These are phyloP conservation scores for Cavia aperea DNA, from an alignment of 2,113 vertebrate species.

Conservation along the genomic window DNA sequence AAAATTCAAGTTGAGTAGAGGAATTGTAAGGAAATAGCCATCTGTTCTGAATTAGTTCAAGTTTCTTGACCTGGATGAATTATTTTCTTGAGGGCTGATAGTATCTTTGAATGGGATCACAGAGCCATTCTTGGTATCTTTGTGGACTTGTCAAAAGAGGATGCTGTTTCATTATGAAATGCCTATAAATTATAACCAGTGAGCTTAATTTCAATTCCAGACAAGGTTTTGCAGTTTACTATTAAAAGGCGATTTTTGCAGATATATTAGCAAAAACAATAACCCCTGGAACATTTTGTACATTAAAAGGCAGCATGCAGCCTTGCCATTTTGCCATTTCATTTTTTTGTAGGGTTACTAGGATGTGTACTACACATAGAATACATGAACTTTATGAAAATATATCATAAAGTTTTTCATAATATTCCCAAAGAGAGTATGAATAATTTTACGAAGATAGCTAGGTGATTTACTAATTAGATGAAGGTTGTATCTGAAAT, in stretches of 20 bases:
- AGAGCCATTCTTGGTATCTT: slow-evolving; percentile 2
- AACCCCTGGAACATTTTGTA: slow-evolving; percentile 10
- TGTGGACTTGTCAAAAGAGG: background rate
- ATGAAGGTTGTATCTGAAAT: slow-evolving; percentile 6
- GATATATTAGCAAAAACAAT: background rate
- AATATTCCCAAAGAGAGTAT: background rate
- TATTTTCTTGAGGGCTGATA: background rate
- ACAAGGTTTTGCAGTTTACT: background rate
- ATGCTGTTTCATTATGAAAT: background rate
- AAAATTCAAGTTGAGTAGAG: slow-evolving; percentile 24
- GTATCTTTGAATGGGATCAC: slow-evolving; percentile 9
- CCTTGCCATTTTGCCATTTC: background rate
- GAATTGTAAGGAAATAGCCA: background rate
- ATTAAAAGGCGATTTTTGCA: slow-evolving; percentile 26
- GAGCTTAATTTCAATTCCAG: slow-evolving; percentile 35
- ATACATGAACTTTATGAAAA: background rate
- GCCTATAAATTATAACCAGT: background rate
- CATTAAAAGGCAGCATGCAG: background rate
- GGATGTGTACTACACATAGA: background rate
- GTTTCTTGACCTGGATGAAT: slow-evolving; percentile 1
- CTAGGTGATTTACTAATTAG: background rate
- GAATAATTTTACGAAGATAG: slow-evolving; percentile 20
- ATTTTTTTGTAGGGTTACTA: slow-evolving; percentile 18
- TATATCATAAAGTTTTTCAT: slow-evolving; percentile 22
- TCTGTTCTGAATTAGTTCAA: slow-evolving; percentile 41